Conservation (phyloP, 2,797 vertebrate species). For the Nannoperca obscura region DNA sequence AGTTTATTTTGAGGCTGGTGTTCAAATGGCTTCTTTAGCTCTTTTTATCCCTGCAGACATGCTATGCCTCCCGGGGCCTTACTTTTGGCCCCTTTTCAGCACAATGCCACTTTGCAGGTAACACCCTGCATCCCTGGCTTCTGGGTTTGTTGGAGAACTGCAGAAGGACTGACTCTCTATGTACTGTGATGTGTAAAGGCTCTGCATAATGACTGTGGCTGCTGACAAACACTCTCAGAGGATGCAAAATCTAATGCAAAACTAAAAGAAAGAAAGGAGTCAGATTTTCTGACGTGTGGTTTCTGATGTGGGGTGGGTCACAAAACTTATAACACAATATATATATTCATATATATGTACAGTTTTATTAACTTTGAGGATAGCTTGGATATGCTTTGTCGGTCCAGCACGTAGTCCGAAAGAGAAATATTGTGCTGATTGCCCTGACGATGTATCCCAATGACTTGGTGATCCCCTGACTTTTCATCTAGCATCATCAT, state of each 20-base stretch:
- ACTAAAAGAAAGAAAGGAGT: background rate
- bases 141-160: background rate
- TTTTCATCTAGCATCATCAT: background rate
- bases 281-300: background rate
- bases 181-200: background rate
- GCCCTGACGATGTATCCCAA: too few species aligned
- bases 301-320: too few species aligned
- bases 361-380: background rate
- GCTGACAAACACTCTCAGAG: background rate
- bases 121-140: background rate
- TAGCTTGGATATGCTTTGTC: too few species aligned
- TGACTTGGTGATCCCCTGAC: too few species aligned
- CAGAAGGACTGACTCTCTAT: background rate
- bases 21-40: background rate
- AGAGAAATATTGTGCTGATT: background rate
- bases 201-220: background rate
- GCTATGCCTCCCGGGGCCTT: background rate
- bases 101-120: background rate
- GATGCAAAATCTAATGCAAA: background rate
- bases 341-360: too few species aligned
- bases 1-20: background rate
- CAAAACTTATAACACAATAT: too few species aligned
- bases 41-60: background rate
- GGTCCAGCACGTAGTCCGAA: background rate
- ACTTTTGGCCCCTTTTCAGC: slow-evolving; percentile 5